phyloP scores from a whole-genome alignment of 2,888 invertebrate species.

The Acanthacorydalis orientalis region DNA sequence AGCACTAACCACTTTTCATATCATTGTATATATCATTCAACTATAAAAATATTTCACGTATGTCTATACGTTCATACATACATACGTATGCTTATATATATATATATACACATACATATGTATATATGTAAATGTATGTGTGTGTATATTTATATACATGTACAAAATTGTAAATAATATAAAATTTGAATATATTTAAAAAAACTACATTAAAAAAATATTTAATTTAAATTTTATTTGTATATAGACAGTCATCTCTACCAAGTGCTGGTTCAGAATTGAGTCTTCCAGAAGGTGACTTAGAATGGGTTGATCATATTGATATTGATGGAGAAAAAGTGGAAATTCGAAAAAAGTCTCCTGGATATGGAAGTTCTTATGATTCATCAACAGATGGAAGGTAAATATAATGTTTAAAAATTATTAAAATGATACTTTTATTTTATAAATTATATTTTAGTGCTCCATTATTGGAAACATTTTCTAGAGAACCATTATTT shows the following conservation, averaged over 20 bases:
- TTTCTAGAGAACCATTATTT: slow-evolving; percentile 17
- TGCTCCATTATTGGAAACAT: slow-evolving; percentile 21
- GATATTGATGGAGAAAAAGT: slow-evolving; percentile 48
- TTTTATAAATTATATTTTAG: background rate
- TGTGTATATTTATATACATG: too few relatives aligned
- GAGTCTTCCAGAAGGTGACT: slow-evolving; percentile 37
- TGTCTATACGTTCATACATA: too few relatives aligned
- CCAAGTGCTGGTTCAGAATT: slow-evolving; percentile 58
- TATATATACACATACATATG: too few relatives aligned
- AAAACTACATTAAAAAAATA: background rate
- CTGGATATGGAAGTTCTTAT: slow-evolving; percentile 21
- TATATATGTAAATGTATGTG: too few relatives aligned
- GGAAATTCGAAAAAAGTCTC: slow-evolving; percentile 38
- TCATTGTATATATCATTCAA: too few relatives aligned
- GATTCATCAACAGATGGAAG: slow-evolving; percentile 19
- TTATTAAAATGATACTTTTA: background rate
- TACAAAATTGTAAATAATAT: too few relatives aligned
- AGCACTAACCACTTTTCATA: background rate
- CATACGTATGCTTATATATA: too few relatives aligned
- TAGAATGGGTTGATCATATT: slow-evolving; percentile 43
- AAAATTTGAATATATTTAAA: too few relatives aligned
- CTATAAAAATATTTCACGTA: too few relatives aligned
- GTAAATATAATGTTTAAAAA: slow-evolving; percentile 10
- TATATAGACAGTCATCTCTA: slow-evolving; percentile 51
- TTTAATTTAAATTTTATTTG: slow-evolving; percentile 4